A percentile compares a stretch with the other conserved stretches of the same genome.
These are phyloP conservation scores for Nomada lathburiana DNA, from an alignment of 2,888 invertebrate genomes.

Conservation along the genomic window DNA sequence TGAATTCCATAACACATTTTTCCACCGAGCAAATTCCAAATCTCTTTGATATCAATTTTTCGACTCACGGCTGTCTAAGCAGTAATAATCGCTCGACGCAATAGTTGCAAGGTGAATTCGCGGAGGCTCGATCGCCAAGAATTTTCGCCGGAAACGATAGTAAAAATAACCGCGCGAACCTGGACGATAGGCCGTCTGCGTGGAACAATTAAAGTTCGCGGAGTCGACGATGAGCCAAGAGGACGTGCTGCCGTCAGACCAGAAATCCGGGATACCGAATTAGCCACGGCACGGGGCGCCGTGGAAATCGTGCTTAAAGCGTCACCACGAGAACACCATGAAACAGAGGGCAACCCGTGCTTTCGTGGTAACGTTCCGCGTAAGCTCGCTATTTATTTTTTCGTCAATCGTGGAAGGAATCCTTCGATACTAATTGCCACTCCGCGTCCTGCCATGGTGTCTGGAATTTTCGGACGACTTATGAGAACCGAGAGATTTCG, in stretches of 20 bases:
- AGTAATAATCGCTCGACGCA: background rate
- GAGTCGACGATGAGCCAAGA: conserved; percentile 42
- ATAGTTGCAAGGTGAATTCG: background rate
- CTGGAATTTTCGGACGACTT: conserved; percentile 12
- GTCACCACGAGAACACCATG: background rate
- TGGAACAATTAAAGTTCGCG: conserved; percentile 65
- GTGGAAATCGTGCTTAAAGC: conserved; percentile 5
- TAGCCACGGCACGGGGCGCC: conserved; percentile 64
- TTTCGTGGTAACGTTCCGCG: background rate
- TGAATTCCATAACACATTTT: background rate
- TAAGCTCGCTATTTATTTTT: background rate
- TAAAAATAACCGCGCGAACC: conserved; percentile 52
- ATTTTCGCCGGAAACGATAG: conserved; percentile 38
- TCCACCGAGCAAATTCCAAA: background rate
- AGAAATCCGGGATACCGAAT: conserved; percentile 81
- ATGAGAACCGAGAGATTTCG: conserved; percentile 31
- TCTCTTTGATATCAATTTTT: too few relatives aligned
- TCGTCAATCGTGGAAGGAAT: conserved; percentile 37
- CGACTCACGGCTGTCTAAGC: background rate
- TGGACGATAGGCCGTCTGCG: conserved; percentile 20
- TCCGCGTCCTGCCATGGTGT: background rate
- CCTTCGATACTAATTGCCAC: conserved; percentile 47
- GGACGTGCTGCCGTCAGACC: conserved; percentile 77
- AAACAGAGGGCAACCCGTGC: background rate
- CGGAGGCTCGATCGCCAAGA: background rate